Evolutionary conservation across 2,888 invertebrate species (phyloP).

Genomic region (Caradrina kadenii): DNA sequence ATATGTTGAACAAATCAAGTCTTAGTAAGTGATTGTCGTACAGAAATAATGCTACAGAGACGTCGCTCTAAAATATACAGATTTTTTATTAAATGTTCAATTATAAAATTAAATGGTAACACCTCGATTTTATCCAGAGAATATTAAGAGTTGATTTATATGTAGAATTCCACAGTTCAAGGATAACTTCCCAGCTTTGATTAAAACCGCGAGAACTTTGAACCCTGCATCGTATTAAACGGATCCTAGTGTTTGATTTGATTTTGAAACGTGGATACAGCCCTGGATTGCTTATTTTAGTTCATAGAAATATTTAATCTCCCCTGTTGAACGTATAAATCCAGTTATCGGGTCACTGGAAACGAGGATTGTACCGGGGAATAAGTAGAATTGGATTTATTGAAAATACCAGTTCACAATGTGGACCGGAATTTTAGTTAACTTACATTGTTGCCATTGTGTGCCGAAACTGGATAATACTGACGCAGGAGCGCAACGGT

Average conservation of each 20-base stretch:
- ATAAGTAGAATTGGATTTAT: not conserved
- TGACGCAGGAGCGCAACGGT: not conserved
- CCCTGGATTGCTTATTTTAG: slow-evolving; percentile 9
- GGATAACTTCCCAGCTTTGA: slow-evolving; percentile 19
- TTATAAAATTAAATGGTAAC: not conserved
- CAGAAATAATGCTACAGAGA: too few relatives aligned
- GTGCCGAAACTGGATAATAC: not conserved
- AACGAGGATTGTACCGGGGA: not conserved
- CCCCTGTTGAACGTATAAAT: not conserved
- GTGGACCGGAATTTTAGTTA: not conserved
- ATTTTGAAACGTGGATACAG: slow-evolving; percentile 1
- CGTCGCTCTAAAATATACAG: too few relatives aligned
- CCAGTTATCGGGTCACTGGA: not conserved
- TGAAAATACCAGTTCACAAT: slow-evolving; percentile 3
- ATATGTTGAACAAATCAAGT: too few relatives aligned
- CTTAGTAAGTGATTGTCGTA: too few relatives aligned
- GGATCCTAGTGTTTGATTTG: slow-evolving; percentile 27
- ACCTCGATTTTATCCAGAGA: not conserved
- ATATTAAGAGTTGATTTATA: not conserved
- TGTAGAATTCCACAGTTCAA: not conserved
- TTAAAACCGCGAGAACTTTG: slow-evolving; percentile 13
- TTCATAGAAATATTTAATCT: slow-evolving; percentile 18
- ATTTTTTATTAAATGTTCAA: too few relatives aligned
- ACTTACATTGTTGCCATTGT: not conserved
- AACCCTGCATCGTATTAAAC: slow-evolving; percentile 21